Percentiles rank a stretch among this genome's conserved stretches.
phyloP scores from a whole-genome alignment of 2,888 invertebrate genomes.

The Tortricodes alternella region DNA sequence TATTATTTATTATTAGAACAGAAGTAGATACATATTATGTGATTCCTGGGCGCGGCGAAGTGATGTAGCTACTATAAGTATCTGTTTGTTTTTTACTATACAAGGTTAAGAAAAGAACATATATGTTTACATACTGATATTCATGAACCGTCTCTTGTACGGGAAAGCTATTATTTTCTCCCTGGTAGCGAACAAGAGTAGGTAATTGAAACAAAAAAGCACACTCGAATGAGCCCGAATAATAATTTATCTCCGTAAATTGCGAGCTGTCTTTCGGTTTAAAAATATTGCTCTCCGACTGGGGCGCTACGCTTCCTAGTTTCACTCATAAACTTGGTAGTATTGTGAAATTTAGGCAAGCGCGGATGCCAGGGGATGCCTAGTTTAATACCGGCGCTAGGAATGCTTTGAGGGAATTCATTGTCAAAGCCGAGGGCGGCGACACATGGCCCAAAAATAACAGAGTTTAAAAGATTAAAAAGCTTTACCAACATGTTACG shows the following conservation, averaged over 20 bases:
- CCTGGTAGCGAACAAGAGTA: neutral
- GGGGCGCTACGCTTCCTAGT: too few species aligned
- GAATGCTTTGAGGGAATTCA: conserved; percentile 13
- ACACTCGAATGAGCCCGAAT: conserved; percentile 14
- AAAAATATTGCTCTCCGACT: neutral
- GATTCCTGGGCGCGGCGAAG: too few species aligned
- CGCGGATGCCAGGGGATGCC: neutral
- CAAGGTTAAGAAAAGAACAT: too few species aligned
- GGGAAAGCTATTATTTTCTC: neutral
- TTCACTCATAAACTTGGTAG: neutral
- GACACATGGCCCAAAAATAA: too few species aligned
- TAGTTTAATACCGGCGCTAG: conserved; percentile 6
- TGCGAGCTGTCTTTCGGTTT: neutral
- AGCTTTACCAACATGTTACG: too few species aligned
- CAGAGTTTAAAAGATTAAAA: too few species aligned
- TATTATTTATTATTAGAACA: too few species aligned
- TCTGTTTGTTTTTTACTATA: too few species aligned
- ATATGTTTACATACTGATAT: too few species aligned
- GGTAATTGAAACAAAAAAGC: conserved; percentile 1
- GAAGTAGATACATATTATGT: too few species aligned
- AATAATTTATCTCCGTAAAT: conserved; percentile 8
- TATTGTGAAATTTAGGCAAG: neutral
- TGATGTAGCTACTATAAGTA: too few species aligned
- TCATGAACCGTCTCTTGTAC: neutral
- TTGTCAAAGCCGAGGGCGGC: neutral